These are phyloP conservation scores for Caenorhabditis macrosperma DNA, from an alignment of 2,888 invertebrate species.

Conservation along the genomic window DNA sequence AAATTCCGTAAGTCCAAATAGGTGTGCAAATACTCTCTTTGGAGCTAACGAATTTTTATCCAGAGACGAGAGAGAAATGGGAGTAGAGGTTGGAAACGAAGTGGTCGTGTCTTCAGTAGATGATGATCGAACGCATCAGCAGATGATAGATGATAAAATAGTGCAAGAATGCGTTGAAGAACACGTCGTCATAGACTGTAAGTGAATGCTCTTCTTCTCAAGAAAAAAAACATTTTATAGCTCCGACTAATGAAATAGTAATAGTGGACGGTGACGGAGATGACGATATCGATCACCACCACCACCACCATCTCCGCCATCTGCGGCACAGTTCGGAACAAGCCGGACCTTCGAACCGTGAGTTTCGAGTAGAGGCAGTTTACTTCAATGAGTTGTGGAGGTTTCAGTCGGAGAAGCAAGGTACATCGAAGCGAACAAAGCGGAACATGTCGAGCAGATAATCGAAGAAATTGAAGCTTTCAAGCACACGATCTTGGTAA, in stretches of 20 bases:
- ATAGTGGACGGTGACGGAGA: slow-evolving; percentile 51
- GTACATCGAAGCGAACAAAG: slow-evolving; percentile 32
- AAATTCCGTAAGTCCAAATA: no score
- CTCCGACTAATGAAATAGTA: slow-evolving; percentile 43
- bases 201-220: background rate
- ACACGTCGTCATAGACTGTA: slow-evolving; percentile 20
- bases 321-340: slow-evolving; percentile 9
- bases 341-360: slow-evolving; percentile 16
- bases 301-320: slow-evolving; percentile 29
- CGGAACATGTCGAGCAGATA: slow-evolving; percentile 11
- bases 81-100: slow-evolving; percentile 35
- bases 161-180: slow-evolving; percentile 13
- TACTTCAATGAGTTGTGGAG: background rate
- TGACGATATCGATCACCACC: slow-evolving; percentile 15
- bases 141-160: slow-evolving; percentile 16
- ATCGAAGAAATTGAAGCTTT: slow-evolving; percentile 47
- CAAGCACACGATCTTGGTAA: slow-evolving; percentile 39
- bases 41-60: no score
- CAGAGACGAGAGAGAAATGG: slow-evolving; percentile 24
- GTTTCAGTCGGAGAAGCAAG: slow-evolving; percentile 18
- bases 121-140: background rate
- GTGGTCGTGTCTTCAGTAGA: slow-evolving; percentile 17
- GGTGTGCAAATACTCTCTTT: no score
- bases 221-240: slow-evolving; percentile 10
- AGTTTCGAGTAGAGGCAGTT: background rate